phyloP scores from a whole-genome alignment of 2,113 vertebrate species.

The Struthio camelus region DNA sequence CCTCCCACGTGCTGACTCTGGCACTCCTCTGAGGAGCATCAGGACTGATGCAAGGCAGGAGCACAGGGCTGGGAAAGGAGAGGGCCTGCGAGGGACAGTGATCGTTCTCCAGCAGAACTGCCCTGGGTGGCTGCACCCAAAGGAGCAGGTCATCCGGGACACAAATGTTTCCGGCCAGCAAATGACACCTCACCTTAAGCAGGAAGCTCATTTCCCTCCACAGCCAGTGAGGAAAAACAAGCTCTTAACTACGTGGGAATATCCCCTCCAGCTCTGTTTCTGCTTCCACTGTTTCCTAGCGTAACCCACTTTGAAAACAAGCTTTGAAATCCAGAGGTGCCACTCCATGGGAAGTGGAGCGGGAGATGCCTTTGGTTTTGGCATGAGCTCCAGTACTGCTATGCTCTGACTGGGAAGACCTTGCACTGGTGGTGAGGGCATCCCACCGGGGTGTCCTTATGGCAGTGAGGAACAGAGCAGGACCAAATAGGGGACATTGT shows the following conservation, averaged over 20 bases:
- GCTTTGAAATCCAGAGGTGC: constrained; percentile 19
- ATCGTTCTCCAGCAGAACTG: background rate
- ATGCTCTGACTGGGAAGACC: background rate
- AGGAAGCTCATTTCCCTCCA: constrained; percentile 56
- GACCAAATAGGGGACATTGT: background rate
- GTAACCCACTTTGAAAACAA: background rate
- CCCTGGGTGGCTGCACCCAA: background rate
- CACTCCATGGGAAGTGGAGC: background rate
- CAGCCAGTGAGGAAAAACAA: constrained; percentile 33
- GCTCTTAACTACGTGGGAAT: background rate
- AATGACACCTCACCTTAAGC: constrained; percentile 53
- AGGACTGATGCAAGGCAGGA: background rate
- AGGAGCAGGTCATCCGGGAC: background rate
- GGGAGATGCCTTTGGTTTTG: background rate
- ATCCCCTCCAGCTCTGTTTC: background rate
- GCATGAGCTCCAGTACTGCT: background rate
- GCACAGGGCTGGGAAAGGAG: background rate
- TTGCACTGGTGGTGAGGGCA: background rate
- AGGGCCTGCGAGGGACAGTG: background rate
- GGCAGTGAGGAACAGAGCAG: background rate
- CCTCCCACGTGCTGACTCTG: background rate
- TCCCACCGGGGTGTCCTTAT: accelerated
- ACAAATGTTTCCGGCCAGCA: constrained; percentile 52
- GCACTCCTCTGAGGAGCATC: background rate
- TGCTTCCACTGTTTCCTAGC: background rate